These are phyloP conservation scores for Petrocephalus sullivani DNA, from an alignment of 2,797 vertebrate genomes.

Conservation along the genomic window DNA sequence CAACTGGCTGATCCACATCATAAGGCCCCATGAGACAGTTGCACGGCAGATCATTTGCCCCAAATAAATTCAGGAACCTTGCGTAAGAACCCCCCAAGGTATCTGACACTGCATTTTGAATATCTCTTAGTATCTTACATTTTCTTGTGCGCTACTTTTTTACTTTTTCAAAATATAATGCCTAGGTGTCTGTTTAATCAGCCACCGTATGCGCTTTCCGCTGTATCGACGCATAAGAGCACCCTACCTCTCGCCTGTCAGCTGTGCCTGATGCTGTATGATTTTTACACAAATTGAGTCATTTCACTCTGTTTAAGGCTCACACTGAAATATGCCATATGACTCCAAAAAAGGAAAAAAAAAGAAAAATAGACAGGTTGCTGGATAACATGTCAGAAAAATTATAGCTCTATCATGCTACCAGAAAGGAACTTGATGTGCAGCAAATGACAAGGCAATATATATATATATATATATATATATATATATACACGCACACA, in stretches of 20 bases:
- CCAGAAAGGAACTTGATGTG: conserved; percentile 23
- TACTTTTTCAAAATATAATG: neutral
- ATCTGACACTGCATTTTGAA: neutral
- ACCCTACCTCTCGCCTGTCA: neutral
- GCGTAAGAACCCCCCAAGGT: neutral
- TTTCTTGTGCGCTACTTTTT: neutral
- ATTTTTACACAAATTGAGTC: neutral
- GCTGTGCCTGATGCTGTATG: neutral
- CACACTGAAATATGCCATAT: conserved; percentile 23
- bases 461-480: conserved; percentile 34
- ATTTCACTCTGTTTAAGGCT: neutral
- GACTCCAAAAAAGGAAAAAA: conserved; percentile 12
- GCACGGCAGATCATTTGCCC: neutral
- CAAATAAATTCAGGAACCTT: neutral
- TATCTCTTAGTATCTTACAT: neutral
- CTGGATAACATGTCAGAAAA: neutral
- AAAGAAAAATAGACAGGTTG: conserved; percentile 23
- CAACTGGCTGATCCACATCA: neutral
- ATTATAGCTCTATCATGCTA: conserved; percentile 11
- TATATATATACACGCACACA: conserved; percentile 27
- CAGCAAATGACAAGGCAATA: conserved; percentile 25
- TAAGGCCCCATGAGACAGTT: neutral
- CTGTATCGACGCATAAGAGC: neutral
- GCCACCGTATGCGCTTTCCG: neutral
- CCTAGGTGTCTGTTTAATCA: neutral